Base-by-base conservation (phyloP, 2,797 vertebrate species). In the Helarctos malayanus region DNA sequence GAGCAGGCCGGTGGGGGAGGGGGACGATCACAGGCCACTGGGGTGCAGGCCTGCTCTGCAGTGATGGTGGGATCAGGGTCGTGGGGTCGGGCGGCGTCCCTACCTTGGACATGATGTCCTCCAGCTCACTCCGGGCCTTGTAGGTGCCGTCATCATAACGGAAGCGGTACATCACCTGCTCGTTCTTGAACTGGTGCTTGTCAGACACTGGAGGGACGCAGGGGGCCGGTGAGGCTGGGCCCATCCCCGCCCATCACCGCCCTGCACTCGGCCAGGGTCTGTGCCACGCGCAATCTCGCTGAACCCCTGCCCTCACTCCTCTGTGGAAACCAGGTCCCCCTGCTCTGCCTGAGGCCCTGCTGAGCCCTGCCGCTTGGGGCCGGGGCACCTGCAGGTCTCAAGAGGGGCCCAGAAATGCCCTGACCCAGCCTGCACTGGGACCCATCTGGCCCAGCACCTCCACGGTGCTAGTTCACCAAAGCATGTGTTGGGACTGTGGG, bases 121-220 rank as follows among this genome's bases (percentile, higher is more conserved):
- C 99, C 99, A 99, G 98, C 98, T 99, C 99, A 38, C 99, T 99
- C 98, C 99, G 99, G 32, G 99, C 99, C 98, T 99, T 99, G 98
- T 99, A 99, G 0, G 99, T 99, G 93, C 99, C 99, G 0, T 99
- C 99, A 0, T 99, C 99, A 0, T 99, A 99, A 88, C 99, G 99
- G 98, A 99, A 99, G 68, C 99, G 99, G 98, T 99, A 99, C 98
- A 99, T 98, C 96, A 99, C 99, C 98, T 99, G 99, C 97, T 99
- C 99, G 0, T 99, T 99, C 99, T 99, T 99, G 98, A 99, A 99
- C 98, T 99, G 99, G 97, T 99, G 99, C 97, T 99, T 99, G 98
- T 99, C 99, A 49, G 99, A 99, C 98, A 99, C 99, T 99, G 97
- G 94, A 98, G 97, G 95, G 98, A 97, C 9, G 86, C 14, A 54